These are phyloP conservation scores for Prenolepis imparis DNA, from an alignment of 2,888 invertebrate species.

Conservation along the genomic window DNA sequence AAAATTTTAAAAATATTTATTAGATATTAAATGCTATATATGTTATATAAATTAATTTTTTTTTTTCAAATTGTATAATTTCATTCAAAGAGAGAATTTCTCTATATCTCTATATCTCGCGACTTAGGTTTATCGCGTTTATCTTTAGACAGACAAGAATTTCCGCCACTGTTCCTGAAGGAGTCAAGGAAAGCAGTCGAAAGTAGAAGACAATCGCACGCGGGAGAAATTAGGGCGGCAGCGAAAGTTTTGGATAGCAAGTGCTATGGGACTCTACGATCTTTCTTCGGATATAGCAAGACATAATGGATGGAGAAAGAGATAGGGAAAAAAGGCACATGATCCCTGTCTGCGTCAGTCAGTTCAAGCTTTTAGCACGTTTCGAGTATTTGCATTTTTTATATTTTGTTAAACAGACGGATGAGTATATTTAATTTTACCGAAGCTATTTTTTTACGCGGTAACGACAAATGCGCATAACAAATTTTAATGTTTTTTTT, in stretches of 20 bases:
- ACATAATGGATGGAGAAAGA: slow-evolving; percentile 47
- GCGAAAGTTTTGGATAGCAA: slow-evolving; percentile 59
- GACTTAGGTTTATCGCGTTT: background rate
- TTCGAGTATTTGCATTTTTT: slow-evolving; percentile 30
- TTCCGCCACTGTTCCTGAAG: background rate
- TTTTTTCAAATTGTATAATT: background rate
- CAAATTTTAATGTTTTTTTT: slow-evolving; percentile 22
- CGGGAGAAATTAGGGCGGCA: slow-evolving; percentile 68
- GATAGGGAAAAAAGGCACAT: slow-evolving; percentile 6
- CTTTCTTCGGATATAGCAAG: slow-evolving; percentile 50
- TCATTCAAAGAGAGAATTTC: background rate
- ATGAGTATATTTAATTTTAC: slow-evolving; percentile 16
- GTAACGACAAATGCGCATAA: slow-evolving; percentile 8
- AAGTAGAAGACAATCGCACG: slow-evolving; percentile 46
- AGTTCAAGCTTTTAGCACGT: slow-evolving; percentile 17
- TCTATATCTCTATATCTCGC: background rate
- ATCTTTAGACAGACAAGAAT: slow-evolving; percentile 5
- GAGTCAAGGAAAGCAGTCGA: background rate
- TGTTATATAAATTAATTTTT: background rate
- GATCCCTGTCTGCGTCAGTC: background rate
- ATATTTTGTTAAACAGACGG: background rate
- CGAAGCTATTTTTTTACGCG: slow-evolving; percentile 1
- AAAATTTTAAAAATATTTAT: too few relatives aligned
- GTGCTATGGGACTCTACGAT: slow-evolving; percentile 46
- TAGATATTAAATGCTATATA: too few relatives aligned